phyloP scores from a whole-genome alignment of 2,113 vertebrate genomes.

The Hoplias malabaricus region DNA sequence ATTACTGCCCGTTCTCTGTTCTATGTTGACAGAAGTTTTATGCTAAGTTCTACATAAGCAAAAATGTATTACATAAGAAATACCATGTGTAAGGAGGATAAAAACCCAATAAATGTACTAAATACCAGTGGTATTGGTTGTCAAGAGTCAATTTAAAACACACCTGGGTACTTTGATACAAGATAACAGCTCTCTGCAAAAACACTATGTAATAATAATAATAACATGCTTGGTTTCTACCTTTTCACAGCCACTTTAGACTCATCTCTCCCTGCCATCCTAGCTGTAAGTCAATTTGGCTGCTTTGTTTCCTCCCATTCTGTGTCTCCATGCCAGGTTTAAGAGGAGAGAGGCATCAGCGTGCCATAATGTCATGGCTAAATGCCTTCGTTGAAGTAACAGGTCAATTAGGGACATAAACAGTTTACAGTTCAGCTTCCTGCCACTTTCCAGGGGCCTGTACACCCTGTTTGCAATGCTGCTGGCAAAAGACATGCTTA shows the following conservation, averaged over 20 bases:
- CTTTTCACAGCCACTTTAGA: conserved; percentile 20
- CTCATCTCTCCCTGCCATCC: conserved; percentile 22
- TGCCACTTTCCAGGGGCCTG: conserved; percentile 64
- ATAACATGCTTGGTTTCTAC: neutral
- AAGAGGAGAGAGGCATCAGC: conserved; percentile 18
- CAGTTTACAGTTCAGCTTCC: conserved; percentile 67
- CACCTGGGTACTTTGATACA: neutral
- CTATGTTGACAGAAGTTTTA: no score
- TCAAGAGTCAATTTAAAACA: neutral
- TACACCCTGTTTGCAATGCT: conserved; percentile 55
- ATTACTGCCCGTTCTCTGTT: no score
- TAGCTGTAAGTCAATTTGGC: conserved; percentile 4
- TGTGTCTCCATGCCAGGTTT: conserved; percentile 13
- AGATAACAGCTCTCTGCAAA: neutral
- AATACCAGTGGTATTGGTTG: neutral
- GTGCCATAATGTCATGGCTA: conserved; percentile 32
- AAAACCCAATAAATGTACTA: no score
- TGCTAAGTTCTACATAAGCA: no score
- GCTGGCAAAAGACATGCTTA: conserved; percentile 59
- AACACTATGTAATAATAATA: neutral
- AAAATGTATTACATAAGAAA: no score
- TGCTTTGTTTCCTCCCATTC: conserved; percentile 2
- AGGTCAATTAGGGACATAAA: conserved; percentile 64
- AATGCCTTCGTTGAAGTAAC: conserved; percentile 59
- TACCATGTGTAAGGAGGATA: no score